Evolutionary conservation across 2,113 vertebrate genomes (phyloP).

Genomic region (Chaenocephalus aceratus): DNA sequence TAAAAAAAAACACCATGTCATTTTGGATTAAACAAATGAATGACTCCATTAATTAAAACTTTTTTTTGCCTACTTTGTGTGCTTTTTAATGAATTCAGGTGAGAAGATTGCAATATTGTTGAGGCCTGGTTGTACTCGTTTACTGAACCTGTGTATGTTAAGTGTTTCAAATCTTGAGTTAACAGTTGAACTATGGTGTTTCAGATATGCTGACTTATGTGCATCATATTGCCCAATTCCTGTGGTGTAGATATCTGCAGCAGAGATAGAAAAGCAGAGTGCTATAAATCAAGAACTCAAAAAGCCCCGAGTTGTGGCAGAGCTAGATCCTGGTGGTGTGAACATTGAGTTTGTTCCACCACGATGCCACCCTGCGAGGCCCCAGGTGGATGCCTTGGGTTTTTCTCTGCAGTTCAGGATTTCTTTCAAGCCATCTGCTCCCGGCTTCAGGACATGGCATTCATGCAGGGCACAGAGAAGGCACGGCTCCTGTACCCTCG

Average conservation of each 20-base stretch:
- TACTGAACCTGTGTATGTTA: not conserved
- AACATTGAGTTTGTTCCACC: constrained; percentile 71
- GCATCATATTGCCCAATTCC: not conserved
- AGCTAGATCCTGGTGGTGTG: constrained; percentile 48
- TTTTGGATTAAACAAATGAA: constrained; percentile 69
- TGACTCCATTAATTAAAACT: constrained; percentile 61
- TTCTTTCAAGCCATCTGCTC: constrained; percentile 82
- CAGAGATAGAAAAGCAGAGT: constrained; percentile 30
- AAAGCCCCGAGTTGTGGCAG: constrained; percentile 32
- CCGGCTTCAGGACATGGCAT: constrained; percentile 74
- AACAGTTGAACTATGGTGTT: not conserved
- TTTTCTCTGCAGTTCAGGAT: constrained; percentile 68
- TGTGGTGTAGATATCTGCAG: constrained; percentile 21
- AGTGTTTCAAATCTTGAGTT: not conserved
- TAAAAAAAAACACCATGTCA: constrained; percentile 60
- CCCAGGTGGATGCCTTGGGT: constrained; percentile 66
- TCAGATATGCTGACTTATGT: constrained; percentile 12
- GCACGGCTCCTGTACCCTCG: constrained; percentile 38
- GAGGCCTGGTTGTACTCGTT: not conserved
- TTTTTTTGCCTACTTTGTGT: constrained; percentile 12
- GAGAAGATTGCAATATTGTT: constrained; percentile 17
- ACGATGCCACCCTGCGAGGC: constrained; percentile 63
- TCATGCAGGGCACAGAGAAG: constrained; percentile 65
- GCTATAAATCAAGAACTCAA: constrained; percentile 26
- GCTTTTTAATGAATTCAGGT: constrained; percentile 16